Percentiles rank a stretch among this genome's conserved stretches.
phyloP scores from a whole-genome alignment of 1,140 invertebrate genomes.

The Penaeus vannamei region DNA sequence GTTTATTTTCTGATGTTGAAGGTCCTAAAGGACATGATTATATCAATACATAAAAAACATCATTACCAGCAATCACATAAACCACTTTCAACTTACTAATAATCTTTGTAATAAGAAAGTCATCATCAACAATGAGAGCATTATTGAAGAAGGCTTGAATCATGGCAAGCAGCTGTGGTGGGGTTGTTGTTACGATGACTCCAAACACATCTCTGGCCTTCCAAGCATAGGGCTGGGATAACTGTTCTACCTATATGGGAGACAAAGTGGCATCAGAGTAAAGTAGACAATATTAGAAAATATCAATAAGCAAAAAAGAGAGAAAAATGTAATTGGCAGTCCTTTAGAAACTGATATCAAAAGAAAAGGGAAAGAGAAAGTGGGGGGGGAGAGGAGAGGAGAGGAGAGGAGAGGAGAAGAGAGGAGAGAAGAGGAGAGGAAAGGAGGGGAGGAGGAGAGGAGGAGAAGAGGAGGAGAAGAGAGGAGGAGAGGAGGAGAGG shows the following conservation, averaged over 20 bases:
- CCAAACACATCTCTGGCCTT: constrained; percentile 55
- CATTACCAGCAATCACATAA: not conserved
- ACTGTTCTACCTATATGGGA: constrained; percentile 47
- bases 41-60: not conserved
- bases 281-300: not conserved
- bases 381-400: no score
- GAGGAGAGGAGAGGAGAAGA: no score
- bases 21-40: no score
- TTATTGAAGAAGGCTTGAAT: constrained; percentile 60
- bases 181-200: constrained; percentile 51
- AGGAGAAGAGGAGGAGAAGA: no score
- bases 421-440: no score
- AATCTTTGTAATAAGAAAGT: constrained; percentile 54
- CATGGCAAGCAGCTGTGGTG: constrained; percentile 54
- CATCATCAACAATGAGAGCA: constrained; percentile 50
- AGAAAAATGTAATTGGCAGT: no score
- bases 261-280: no score
- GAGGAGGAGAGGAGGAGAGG: no score
- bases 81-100: constrained; percentile 31
- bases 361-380: no score
- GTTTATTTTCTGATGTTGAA: no score
- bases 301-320: not conserved
- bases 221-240: constrained; percentile 54
- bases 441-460: no score
- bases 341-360: no score